Conservation (phyloP, 2,888 invertebrate genomes). For the Troides oblongomaculatus region DNA sequence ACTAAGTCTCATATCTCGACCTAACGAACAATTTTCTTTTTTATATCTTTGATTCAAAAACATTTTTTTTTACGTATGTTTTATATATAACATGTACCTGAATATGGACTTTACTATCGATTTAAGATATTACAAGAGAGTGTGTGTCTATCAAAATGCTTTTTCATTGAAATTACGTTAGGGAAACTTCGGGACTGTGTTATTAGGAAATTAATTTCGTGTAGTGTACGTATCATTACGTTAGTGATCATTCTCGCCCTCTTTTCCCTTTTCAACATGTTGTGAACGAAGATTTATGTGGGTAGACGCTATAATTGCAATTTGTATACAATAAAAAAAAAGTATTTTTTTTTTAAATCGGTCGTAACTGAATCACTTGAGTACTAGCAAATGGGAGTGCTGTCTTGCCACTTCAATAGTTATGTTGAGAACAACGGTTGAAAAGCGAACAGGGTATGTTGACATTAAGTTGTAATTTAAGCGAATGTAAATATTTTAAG, state of each 20-base stretch:
- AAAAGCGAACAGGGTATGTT: constrained; percentile 79
- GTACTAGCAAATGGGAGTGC: constrained; percentile 31
- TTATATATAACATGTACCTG: constrained; percentile 60
- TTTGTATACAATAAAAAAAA: constrained; percentile 11
- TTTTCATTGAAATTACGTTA: constrained; percentile 43
- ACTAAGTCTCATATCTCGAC: neutral
- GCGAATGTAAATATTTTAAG: constrained; percentile 76
- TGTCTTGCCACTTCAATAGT: constrained; percentile 60
- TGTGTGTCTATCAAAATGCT: constrained; percentile 30
- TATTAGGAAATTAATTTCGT: constrained; percentile 67
- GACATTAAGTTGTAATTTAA: constrained; percentile 70
- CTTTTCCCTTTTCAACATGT: constrained; percentile 78
- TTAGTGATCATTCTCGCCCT: constrained; percentile 56
- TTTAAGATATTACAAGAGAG: constrained; percentile 26
- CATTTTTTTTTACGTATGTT: constrained; percentile 29
- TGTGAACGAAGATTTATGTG: constrained; percentile 50
- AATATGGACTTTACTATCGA: constrained; percentile 32
- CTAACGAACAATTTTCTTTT: constrained; percentile 21
- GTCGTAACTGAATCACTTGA: constrained; percentile 21
- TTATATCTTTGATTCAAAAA: constrained; percentile 13
- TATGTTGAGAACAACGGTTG: constrained; percentile 69
- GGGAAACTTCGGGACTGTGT: constrained; percentile 68
- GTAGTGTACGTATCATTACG: constrained; percentile 46
- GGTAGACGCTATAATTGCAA: constrained; percentile 28
- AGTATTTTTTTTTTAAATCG: constrained; percentile 6